Evolutionary conservation across 2,113 vertebrate species (phyloP).

Genomic region (Bagarius yarrelli): DNA sequence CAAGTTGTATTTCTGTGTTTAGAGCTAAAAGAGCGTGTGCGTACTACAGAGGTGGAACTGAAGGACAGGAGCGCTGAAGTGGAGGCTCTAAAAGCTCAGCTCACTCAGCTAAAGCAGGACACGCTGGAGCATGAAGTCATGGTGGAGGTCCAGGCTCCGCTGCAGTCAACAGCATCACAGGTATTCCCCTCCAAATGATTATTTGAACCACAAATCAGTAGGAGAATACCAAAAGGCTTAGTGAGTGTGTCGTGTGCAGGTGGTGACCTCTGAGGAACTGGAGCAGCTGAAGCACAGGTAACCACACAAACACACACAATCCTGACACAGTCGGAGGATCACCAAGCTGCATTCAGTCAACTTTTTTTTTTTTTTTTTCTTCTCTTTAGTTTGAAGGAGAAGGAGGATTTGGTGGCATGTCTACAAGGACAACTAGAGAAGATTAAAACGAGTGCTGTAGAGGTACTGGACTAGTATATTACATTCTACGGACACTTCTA

Average conservation of each 20-base stretch:
- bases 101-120: slow-evolving; percentile 70
- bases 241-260: slow-evolving; percentile 29
- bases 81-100: slow-evolving; percentile 65
- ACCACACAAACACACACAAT: too few relatives aligned
- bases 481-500: background rate
- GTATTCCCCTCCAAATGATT: background rate
- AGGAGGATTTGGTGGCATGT: slow-evolving; percentile 37
- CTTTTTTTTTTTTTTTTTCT: background rate
- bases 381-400: slow-evolving; percentile 46
- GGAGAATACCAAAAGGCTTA: background rate
- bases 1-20: background rate
- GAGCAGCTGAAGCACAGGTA: slow-evolving; percentile 52
- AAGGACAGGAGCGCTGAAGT: slow-evolving; percentile 72
- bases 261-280: slow-evolving; percentile 35
- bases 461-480: background rate
- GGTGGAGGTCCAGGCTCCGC: slow-evolving; percentile 7
- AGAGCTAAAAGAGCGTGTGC: slow-evolving; percentile 75
- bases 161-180: slow-evolving; percentile 13
- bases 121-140: slow-evolving; percentile 21
- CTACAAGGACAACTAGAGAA: slow-evolving; percentile 46
- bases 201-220: background rate
- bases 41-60: slow-evolving; percentile 67
- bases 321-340: too few relatives aligned
- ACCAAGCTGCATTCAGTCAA: background rate
- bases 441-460: slow-evolving; percentile 27